A percentile compares a stretch with the other conserved stretches of the same genome.
phyloP scores from a whole-genome alignment of 2,888 invertebrate genomes.

The Poecilus cupreus region DNA sequence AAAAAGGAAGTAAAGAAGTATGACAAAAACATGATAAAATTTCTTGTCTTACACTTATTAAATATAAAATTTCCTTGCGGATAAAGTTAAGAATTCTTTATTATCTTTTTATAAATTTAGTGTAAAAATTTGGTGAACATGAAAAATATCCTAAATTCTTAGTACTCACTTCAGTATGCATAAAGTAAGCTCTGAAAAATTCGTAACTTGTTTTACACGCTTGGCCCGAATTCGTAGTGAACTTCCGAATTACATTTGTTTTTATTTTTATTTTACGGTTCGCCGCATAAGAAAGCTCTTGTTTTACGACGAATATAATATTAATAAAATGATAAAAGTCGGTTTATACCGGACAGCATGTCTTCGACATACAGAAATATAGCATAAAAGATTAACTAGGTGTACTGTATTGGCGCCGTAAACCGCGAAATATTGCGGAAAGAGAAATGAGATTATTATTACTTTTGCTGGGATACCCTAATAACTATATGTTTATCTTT shows the following conservation, averaged over 20 bases:
- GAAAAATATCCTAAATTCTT: slow-evolving; percentile 23
- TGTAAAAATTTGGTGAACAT: slow-evolving; percentile 17
- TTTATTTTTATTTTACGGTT: slow-evolving; percentile 39
- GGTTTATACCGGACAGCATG: background rate
- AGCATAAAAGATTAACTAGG: slow-evolving; percentile 24
- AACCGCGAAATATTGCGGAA: background rate
- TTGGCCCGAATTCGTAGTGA: slow-evolving; percentile 16
- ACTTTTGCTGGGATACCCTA: too few relatives aligned
- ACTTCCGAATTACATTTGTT: slow-evolving; percentile 35
- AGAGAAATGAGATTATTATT: too few relatives aligned
- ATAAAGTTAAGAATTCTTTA: background rate
- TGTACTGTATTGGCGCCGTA: background rate
- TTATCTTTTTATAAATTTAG: slow-evolving; percentile 19
- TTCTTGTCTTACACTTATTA: background rate
- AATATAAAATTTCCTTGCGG: background rate
- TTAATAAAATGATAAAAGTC: slow-evolving; percentile 37
- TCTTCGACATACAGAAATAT: slow-evolving; percentile 1
- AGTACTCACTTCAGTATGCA: slow-evolving; percentile 16
- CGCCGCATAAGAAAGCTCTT: slow-evolving; percentile 15
- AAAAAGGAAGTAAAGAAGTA: too few relatives aligned
- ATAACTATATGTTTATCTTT: too few relatives aligned
- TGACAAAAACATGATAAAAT: too few relatives aligned
- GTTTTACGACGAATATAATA: slow-evolving; percentile 43
- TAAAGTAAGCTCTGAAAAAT: slow-evolving; percentile 31
- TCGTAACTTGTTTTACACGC: slow-evolving; percentile 14